Evolutionary conservation across 1,140 invertebrate genomes (phyloP), one percentile per base, ranked within the genome.

Genomic region (Drosophila tropicalis): DNA sequence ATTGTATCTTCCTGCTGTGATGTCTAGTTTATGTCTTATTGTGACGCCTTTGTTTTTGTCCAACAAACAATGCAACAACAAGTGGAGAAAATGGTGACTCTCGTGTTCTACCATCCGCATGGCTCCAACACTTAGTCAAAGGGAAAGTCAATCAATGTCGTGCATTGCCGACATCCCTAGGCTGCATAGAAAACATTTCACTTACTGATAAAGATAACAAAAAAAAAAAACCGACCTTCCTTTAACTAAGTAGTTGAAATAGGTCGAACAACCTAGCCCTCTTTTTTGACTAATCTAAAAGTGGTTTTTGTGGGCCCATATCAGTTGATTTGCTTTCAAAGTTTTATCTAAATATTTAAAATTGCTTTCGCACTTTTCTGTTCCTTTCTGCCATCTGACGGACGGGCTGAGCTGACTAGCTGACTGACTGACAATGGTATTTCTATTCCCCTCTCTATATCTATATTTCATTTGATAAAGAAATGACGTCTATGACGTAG

Each of bases 261-360:
- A 67, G 83, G 83, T 87, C 44, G 44, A 22, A 2, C 7, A 3
- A 10, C 44, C 9, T 22, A 22, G 17, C 17, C 34, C 54, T 56
- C 70, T 66, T 41, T 12, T 51, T 64, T 64, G 60, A 17, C 60
- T 86, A 86, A 86, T 86, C 79, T 83, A 77, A 81, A 51, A 85
- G 78, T 76, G 79, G 7, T 51, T 29, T 29, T 72, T 79, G 70
- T 65, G 29, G 40, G 34, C 57, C 62, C 77, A 69, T 86, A 87
- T 86, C 83, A 82, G 79, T 87, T 86, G 68, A 79, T 72, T 87
- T 76, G 77, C 55, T 71, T 29, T 70, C 78, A 61, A 54, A 82
- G 69, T 79, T 86, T 86, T 87, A 86, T 86, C 83, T 87, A 79
- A 86, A 86, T 86, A 86, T 86, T 86, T 87, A 86, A 86, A 86